Evolutionary conservation across 2,888 invertebrate genomes (phyloP), one percentile per base, ranked within the genome.

Genomic region (Conistra vaccinii): DNA sequence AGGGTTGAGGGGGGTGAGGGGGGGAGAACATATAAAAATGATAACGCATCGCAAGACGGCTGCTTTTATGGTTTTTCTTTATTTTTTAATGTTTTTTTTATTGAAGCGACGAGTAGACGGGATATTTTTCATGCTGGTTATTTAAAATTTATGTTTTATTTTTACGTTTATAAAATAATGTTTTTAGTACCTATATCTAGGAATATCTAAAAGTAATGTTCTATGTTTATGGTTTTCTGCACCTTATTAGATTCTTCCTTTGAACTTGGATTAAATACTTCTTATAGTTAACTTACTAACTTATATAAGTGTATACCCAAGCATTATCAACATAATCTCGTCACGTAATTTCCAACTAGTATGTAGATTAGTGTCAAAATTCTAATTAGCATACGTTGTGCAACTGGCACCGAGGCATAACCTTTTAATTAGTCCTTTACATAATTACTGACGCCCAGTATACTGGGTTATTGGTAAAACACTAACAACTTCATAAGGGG

Each of bases 11-110:
- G 87, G 91, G 90, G 86, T n/a, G 76, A 6, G 89, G 55, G 91
- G 90, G 92, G 93, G 88, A 80, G 92, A 91, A 93, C 96, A 96
- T 96, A 96, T 96, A 96, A 96, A 96, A 96, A 96, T 96, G 96
- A 96, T 96, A 96, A 96, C 96, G 96, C 96, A 96, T 96, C 95
- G 95, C 96, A 95, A 96, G 96, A 96, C 96, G 96, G 95, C 95
- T 90, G 96, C 96, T 96, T 96, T 96, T 96, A 96, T 96, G 94
- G 95, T 94, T 95, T 96, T 95, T 93, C 93, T 96, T 95, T 95
- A 95, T 95, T 96, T 96, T 96, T 95, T 95, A 95, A 94, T 94
- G 93, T 94, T 93, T 95, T 94, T 96, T 95, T 94, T 94, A 94
- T 94, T 93, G 93, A 89, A 93, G 90, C 90, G 89, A 76, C 73